These are phyloP conservation scores for Cryptoleucopteryx plumbea DNA, from an alignment of 2,113 vertebrate genomes.

Conservation along the genomic window DNA sequence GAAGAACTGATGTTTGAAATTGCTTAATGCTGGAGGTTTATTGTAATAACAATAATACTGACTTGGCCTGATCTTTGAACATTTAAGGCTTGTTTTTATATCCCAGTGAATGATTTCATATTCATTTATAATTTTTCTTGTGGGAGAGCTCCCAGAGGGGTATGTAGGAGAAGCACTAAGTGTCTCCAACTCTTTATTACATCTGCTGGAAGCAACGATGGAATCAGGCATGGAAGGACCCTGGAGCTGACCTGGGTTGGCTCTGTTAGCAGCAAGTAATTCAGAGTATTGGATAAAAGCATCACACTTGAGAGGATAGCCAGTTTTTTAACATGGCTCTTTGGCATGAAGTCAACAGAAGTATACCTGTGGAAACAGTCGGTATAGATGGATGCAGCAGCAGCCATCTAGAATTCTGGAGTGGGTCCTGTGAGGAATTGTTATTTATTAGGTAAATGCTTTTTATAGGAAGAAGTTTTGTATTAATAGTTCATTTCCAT, in stretches of 20 bases:
- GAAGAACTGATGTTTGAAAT: conserved; percentile 52
- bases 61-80: conserved; percentile 40
- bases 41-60: conserved; percentile 46
- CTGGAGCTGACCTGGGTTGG: neutral
- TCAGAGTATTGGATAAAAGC: neutral
- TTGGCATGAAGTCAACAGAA: neutral
- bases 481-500: neutral
- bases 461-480: neutral
- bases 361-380: neutral
- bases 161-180: conserved; percentile 10
- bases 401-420: neutral
- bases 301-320: neutral
- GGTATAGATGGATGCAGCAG: neutral
- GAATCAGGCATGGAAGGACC: neutral
- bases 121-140: conserved; percentile 46
- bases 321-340: neutral
- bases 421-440: neutral
- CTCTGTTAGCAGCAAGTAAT: neutral
- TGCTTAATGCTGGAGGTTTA: conserved; percentile 48
- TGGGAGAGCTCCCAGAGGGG: conserved; percentile 8
- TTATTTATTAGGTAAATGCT: neutral
- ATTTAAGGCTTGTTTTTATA: conserved; percentile 36
- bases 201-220: neutral
- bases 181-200: conserved; percentile 18
- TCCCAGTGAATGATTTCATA: conserved; percentile 37